phyloP scores from a whole-genome alignment of 2,113 vertebrate genomes.

The Andinoacara biseriatus region DNA sequence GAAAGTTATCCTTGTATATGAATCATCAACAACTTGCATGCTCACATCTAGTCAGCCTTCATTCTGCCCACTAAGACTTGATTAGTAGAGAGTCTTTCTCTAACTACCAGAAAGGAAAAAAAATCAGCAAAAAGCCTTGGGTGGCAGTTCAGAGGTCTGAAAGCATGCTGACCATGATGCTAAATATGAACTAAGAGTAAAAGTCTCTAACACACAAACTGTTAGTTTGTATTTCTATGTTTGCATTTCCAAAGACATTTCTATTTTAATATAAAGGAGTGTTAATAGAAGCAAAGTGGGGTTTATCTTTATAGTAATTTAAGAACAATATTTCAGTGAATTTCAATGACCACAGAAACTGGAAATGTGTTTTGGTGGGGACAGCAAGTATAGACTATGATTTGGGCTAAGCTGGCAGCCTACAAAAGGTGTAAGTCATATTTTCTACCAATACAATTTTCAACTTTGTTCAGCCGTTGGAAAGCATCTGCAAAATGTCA shows the following conservation, averaged over 20 bases:
- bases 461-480: background rate
- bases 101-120: background rate
- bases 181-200: background rate
- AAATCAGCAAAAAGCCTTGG: background rate
- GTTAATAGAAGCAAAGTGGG: too few species aligned
- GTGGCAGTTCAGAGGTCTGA: background rate
- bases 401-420: background rate
- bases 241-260: background rate
- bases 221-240: background rate
- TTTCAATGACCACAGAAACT: background rate
- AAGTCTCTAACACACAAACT: background rate
- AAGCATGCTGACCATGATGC: background rate
- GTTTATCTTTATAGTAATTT: background rate
- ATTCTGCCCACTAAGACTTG: background rate
- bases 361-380: background rate
- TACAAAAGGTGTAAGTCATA: background rate
- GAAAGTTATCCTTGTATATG: background rate
- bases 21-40: background rate
- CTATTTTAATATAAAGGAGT: too few species aligned
- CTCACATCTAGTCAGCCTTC: background rate
- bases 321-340: background rate
- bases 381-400: background rate
- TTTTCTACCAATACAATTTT: background rate
- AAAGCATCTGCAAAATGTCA: slow-evolving; percentile 9
- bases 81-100: background rate